Conservation (phyloP, 2,797 vertebrate species). For the Spinus olivaceus region DNA sequence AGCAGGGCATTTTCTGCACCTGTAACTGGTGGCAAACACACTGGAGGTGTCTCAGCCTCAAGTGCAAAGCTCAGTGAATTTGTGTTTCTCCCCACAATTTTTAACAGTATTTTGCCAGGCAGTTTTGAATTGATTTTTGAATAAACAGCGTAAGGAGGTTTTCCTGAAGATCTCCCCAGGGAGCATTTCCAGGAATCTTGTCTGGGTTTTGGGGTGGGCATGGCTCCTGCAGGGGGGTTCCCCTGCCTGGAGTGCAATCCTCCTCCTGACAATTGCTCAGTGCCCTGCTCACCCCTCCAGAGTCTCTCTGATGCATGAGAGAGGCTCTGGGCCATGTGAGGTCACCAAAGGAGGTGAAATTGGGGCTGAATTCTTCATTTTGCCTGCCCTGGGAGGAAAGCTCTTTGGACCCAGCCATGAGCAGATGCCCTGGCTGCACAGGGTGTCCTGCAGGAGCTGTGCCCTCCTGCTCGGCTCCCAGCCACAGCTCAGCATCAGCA, state of each 20-base stretch:
- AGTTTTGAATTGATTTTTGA: background rate
- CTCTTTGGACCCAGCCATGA: background rate
- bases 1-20: fast-evolving
- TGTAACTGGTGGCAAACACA: fast-evolving
- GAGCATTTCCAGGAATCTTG: fast-evolving
- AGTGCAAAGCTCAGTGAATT: background rate
- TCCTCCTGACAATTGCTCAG: background rate
- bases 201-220: background rate
- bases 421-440: fast-evolving
- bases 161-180: background rate
- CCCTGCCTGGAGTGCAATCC: background rate
- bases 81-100: fast-evolving
- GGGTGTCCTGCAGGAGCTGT: background rate
- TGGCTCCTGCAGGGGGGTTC: background rate
- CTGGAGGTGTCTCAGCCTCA: background rate
- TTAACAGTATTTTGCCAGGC: background rate
- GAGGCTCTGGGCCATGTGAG: background rate
- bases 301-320: background rate
- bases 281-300: background rate
- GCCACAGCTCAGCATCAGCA: background rate
- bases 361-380: background rate
- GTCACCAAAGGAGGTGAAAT: background rate
- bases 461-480: background rate
- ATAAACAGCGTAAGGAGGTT: fast-evolving
- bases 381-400: background rate